Base-by-base conservation (phyloP, 2,797 vertebrate genomes). In the Eutrigla gurnardus region DNA sequence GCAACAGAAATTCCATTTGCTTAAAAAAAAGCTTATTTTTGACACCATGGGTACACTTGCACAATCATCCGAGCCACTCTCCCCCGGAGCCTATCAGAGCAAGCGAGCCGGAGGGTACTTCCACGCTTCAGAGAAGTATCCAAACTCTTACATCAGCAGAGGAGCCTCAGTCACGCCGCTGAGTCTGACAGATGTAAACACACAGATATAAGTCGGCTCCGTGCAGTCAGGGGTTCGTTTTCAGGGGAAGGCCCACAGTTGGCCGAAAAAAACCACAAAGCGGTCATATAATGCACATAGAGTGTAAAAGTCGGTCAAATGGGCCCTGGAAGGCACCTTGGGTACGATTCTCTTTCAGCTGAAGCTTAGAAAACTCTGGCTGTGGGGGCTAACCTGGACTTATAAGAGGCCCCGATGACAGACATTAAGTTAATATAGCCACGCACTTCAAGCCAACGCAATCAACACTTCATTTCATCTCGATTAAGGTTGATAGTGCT, bases 191-290 rank as follows among this genome's bases (percentile, higher is more conserved):
- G 70, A 82, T 80, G 78, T 90, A 92, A 91, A 92, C 86, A 87
- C 75, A 81, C 77, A 85, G 77, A 86, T 87, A 85, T 84, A 83
- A 91, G 85, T 84, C 55, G 50, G 82, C 79, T 79, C 70, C 74
- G 86, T 59, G 2, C 77, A 82, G 80, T 62, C 77, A 77, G 75
- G 60, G 84, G 83, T 87, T 86, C 75, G 77, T 82, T 87, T 89
- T 84, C 52, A 86, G 75, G 25, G 80, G 40, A 81, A 78, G 76
- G 65, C 70, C 83, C 78, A 66, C 74, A 82, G 82, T 81, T 79
- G 75, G 52, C 83, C 84, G 73, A 90, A 93, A 89, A 90, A 90
- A 93, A 89, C 90, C 91, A 85, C 91, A 92, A 68, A 81, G 61
- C 68, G 43, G 75, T 82, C 85, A 79, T 91, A 91, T 90, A 93